Percentiles rank a stretch among this genome's conserved stretches.
Conservation (phyloP, 2,888 invertebrate genomes). For the Cataglyphis cursor region DNA sequence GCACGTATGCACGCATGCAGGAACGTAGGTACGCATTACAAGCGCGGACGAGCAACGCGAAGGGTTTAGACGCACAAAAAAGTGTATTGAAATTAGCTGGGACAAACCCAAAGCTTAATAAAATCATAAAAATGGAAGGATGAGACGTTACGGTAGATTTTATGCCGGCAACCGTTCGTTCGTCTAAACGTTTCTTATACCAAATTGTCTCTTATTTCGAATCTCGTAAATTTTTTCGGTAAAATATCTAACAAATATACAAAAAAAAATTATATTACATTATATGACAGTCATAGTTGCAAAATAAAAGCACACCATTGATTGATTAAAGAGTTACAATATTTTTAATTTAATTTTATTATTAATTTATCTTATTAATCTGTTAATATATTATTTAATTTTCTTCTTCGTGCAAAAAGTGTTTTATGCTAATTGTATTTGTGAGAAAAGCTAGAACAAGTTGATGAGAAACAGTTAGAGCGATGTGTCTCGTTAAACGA, state of each 20-base stretch:
- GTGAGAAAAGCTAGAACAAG: background rate
- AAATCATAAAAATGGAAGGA: constrained; percentile 73
- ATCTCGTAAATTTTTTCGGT: constrained; percentile 28
- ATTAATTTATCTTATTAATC: background rate
- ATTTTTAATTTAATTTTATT: background rate
- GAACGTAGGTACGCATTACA: constrained; percentile 49
- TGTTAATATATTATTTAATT: background rate
- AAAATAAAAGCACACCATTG: background rate
- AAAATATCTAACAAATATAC: background rate
- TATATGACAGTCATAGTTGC: background rate
- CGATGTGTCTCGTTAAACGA: constrained; percentile 44
- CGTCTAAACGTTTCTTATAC: constrained; percentile 41
- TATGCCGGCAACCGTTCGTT: background rate
- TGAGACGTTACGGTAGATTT: constrained; percentile 15
- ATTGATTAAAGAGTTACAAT: background rate
- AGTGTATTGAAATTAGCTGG: constrained; percentile 74
- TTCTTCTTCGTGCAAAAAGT: background rate
- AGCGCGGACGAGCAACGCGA: constrained; percentile 14
- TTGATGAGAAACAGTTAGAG: constrained; percentile 24
- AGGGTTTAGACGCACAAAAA: constrained; percentile 60
- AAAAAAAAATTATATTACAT: background rate
- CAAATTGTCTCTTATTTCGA: background rate
- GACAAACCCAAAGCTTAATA: constrained; percentile 64
- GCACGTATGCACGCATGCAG: constrained; percentile 37
- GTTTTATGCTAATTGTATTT: background rate